A percentile compares a stretch with the other conserved stretches of the same genome.
These are phyloP conservation scores for Gymnocheta viridis DNA, from an alignment of 2,888 invertebrate species.

Conservation along the genomic window DNA sequence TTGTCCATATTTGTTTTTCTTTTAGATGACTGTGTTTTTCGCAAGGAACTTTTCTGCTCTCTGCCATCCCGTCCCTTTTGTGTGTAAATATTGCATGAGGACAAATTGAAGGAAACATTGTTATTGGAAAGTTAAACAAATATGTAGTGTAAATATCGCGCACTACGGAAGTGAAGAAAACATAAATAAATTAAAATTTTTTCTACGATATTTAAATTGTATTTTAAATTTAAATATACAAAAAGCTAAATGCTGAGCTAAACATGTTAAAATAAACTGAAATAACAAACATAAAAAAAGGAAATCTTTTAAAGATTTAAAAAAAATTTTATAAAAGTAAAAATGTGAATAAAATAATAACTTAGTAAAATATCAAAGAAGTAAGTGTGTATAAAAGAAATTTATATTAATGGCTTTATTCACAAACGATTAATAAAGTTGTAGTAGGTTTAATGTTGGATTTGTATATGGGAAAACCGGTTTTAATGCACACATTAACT, in stretches of 20 bases:
- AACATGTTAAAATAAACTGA: neutral
- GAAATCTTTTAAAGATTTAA: neutral
- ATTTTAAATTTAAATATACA: too few relatives aligned
- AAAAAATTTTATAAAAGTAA: neutral
- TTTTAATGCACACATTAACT: too few relatives aligned
- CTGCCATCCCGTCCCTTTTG: neutral
- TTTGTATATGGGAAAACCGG: too few relatives aligned
- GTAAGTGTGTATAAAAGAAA: neutral
- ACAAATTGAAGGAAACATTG: constrained; percentile 29
- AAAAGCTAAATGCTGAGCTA: neutral
- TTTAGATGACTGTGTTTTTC: constrained; percentile 28
- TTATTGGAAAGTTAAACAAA: constrained; percentile 29
- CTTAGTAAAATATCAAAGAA: neutral
- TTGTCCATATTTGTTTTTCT: neutral
- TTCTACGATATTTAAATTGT: neutral
- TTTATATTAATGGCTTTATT: too few relatives aligned
- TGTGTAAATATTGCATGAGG: constrained; percentile 36
- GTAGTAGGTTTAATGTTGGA: too few relatives aligned
- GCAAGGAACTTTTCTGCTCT: constrained; percentile 10
- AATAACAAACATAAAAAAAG: neutral
- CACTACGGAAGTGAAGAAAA: neutral
- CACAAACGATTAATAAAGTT: too few relatives aligned
- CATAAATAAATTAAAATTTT: neutral
- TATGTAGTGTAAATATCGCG: constrained; percentile 18
- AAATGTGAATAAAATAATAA: neutral